Percentiles rank a stretch among this genome's conserved stretches.
Conservation (phyloP, 1,140 invertebrate genomes). For the Paraescarpia echinospica region DNA sequence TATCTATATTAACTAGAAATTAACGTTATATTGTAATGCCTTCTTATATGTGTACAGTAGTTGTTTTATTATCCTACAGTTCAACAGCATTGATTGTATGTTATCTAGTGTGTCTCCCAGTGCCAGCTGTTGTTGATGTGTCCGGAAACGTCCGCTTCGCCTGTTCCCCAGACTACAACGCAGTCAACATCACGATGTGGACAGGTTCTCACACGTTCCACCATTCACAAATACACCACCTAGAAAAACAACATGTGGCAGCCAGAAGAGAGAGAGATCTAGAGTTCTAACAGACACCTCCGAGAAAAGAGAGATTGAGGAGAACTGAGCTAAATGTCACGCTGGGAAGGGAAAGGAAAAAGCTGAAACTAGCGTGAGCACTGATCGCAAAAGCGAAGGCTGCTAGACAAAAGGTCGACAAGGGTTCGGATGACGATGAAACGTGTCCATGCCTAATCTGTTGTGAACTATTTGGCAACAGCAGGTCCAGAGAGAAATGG, state of each 20-base stretch:
- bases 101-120: background rate
- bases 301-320: background rate
- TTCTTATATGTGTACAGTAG: too few species aligned
- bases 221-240: background rate
- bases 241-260: background rate
- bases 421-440: background rate
- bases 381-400: slow-evolving; percentile 9
- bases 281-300: background rate
- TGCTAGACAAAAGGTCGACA: slow-evolving; percentile 11
- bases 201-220: background rate
- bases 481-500: slow-evolving; percentile 11
- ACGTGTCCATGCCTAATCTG: background rate
- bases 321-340: background rate
- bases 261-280: slow-evolving; percentile 7
- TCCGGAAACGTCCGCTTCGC: background rate
- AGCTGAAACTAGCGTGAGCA: background rate
- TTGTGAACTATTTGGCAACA: background rate
- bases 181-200: slow-evolving; percentile 1
- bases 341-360: background rate
- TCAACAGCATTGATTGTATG: too few species aligned
- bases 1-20: too few species aligned
- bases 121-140: background rate
- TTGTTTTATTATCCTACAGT: too few species aligned
- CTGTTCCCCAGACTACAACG: background rate
- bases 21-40: too few species aligned